phyloP scores from a whole-genome alignment of 1,140 invertebrate genomes.

The Diploscapter pachys region DNA sequence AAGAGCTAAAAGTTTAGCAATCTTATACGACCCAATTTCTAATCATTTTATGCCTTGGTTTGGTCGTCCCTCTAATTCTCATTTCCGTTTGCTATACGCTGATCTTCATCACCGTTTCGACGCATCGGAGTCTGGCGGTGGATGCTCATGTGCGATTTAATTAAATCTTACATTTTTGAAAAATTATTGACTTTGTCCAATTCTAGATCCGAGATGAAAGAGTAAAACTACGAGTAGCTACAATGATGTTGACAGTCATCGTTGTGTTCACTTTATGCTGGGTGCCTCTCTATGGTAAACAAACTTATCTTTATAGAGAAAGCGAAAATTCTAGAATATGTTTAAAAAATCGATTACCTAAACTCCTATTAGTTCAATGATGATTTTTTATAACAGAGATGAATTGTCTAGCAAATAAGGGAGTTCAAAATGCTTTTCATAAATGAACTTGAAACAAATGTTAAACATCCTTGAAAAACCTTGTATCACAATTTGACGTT shows the following conservation, averaged over 20 bases:
- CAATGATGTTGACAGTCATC: slow-evolving; percentile 91
- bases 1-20: too few species aligned
- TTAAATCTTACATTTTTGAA: not conserved
- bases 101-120: slow-evolving; percentile 52
- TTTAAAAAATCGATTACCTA: slow-evolving; percentile 22
- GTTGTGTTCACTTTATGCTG: slow-evolving; percentile 89
- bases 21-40: too few species aligned
- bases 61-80: slow-evolving; percentile 49
- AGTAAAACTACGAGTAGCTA: slow-evolving; percentile 86
- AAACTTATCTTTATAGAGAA: too few species aligned
- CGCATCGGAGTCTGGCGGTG: slow-evolving; percentile 64
- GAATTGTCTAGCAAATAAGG: too few species aligned
- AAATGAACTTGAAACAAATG: too few species aligned
- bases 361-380: too few species aligned
- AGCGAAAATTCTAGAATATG: slow-evolving; percentile 6
- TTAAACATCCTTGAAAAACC: too few species aligned
- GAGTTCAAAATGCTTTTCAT: too few species aligned
- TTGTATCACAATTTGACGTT: too few species aligned
- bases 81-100: slow-evolving; percentile 49
- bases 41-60: slow-evolving; percentile 45
- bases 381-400: too few species aligned
- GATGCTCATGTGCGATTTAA: slow-evolving; percentile 72
- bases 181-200: too few species aligned
- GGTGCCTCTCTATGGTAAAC: slow-evolving; percentile 78
- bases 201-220: slow-evolving; percentile 72